Evolutionary conservation across 2,797 vertebrate genomes (phyloP), one percentile per base, ranked within the genome.

Genomic region (Melanotaenia parkinsoni): DNA sequence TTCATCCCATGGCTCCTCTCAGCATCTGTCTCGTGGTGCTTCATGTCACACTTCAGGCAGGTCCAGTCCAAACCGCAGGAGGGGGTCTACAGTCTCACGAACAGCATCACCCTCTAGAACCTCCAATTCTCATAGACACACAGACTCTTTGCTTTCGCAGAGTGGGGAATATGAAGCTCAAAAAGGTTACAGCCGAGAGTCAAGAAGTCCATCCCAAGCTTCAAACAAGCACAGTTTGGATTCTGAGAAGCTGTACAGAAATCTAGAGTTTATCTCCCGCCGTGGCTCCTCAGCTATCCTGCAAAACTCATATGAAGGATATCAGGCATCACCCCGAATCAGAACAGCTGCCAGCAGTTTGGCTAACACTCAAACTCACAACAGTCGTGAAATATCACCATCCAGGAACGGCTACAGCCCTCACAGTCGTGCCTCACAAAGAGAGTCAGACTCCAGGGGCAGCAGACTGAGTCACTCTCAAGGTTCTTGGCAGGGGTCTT

Each of bases 221-320:
- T 93, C 93, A n/a, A 87, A 91, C 56, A 89, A 88, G 35, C 93
- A 94, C 80, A 94, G 93, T 63, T 80, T 95, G 72, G 94, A 95
- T 76, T 95, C 94, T 9, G 94, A 95, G 75, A 94, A 84, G 76
- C 88, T 95, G 47, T 95, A 93, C 81, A 92, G 87, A 68, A 95
- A 95, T 70, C 89, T 95, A 2, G 93, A 95, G 73, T 92, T 90
- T 0, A 93, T 95, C 63, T 93, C 92, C 30, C 86, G 84, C n/a
- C 86, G 84, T 0, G 86, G 86, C 3, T 92, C 92, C 30, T 85
- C 86, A 0, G 84, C 80, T 3, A 43, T 74, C 9, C 83, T 85
- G 45, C 84, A 86, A 18, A 82, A 82, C 57, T 87, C 85, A 26
- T 83, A 83, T 1, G 70, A 84, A 35, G 80, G 83, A 67, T 90